Conservation (phyloP, 2,888 invertebrate species). For the Xylophagus ater region DNA sequence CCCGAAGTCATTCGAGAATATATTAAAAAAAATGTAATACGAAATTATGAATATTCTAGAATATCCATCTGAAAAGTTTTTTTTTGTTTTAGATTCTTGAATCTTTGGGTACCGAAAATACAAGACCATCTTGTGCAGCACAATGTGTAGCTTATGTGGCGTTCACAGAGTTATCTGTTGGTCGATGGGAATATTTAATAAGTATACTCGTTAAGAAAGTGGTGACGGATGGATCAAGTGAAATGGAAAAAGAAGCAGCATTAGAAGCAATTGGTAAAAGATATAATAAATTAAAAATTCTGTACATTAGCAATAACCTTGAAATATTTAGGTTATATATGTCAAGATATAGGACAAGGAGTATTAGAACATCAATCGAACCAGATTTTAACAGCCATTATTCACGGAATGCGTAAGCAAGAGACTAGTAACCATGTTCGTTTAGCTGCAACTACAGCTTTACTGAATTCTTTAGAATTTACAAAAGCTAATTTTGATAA, state of each 20-base stretch:
- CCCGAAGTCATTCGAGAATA: slow-evolving; percentile 76
- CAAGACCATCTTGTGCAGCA: slow-evolving; percentile 92
- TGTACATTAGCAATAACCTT: neutral
- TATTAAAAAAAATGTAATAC: slow-evolving; percentile 93
- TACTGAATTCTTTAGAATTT: slow-evolving; percentile 95
- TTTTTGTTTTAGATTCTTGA: slow-evolving; percentile 59
- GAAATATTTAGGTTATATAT: slow-evolving; percentile 62
- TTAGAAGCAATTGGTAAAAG: slow-evolving; percentile 83
- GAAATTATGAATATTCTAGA: too few species aligned
- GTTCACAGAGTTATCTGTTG: slow-evolving; percentile 85
- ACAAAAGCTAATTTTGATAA: slow-evolving; percentile 97
- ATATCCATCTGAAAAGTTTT: neutral
- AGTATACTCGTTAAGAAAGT: slow-evolving; percentile 81
- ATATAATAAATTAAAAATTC: neutral
- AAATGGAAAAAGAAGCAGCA: slow-evolving; percentile 92
- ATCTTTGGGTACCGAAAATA: slow-evolving; percentile 91
- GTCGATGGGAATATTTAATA: slow-evolving; percentile 89
- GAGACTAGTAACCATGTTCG: slow-evolving; percentile 90
- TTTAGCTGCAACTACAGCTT: slow-evolving; percentile 90
- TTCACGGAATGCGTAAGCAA: slow-evolving; percentile 93
- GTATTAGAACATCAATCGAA: slow-evolving; percentile 87
- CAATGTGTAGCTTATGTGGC: slow-evolving; percentile 99
- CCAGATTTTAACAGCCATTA: slow-evolving; percentile 95
- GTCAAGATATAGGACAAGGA: slow-evolving; percentile 94
- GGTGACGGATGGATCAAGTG: slow-evolving; percentile 71